Evolutionary conservation across 2,113 vertebrate species (phyloP).

Genomic region (Cebidichthys violaceus): DNA sequence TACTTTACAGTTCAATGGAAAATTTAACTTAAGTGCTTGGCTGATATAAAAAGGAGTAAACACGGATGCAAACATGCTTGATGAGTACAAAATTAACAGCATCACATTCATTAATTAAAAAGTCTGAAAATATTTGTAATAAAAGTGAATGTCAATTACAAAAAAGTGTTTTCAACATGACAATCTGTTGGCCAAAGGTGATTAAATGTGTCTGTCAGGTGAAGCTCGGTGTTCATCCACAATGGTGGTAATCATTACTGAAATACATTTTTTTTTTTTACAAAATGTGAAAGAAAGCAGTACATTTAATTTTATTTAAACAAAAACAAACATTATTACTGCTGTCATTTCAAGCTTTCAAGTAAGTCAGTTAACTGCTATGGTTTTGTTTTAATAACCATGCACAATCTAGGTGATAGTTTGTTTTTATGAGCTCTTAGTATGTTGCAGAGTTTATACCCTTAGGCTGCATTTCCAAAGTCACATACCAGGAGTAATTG

Average conservation of each 20-base stretch:
- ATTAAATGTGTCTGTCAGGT: slow-evolving; percentile 13
- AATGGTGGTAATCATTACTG: slow-evolving; percentile 8
- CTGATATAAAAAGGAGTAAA: slow-evolving; percentile 54
- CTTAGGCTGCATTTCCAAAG: slow-evolving; percentile 61
- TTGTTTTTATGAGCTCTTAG: slow-evolving; percentile 44
- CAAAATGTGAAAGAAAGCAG: slow-evolving; percentile 19
- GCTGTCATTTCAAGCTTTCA: slow-evolving; percentile 45
- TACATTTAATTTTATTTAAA: slow-evolving; percentile 13
- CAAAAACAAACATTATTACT: slow-evolving; percentile 34
- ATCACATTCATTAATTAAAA: slow-evolving; percentile 61
- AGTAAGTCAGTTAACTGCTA: slow-evolving; percentile 35
- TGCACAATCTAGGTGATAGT: slow-evolving; percentile 61
- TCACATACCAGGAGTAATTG: slow-evolving; percentile 61
- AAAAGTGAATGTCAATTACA: slow-evolving; percentile 28
- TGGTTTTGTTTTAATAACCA: slow-evolving; percentile 62
- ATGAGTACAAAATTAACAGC: slow-evolving; percentile 62
- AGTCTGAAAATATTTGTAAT: slow-evolving; percentile 37
- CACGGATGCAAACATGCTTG: slow-evolving; percentile 66
- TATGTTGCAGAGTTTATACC: slow-evolving; percentile 31
- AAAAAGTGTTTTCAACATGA: slow-evolving; percentile 37
- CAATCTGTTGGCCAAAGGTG: slow-evolving; percentile 53
- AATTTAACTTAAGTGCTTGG: slow-evolving; percentile 38
- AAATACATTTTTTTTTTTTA: not conserved
- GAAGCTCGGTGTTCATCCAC: slow-evolving; percentile 19
- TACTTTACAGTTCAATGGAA: slow-evolving; percentile 53